A percentile compares a stretch with the other conserved stretches of the same genome.
Evolutionary conservation across 2,113 vertebrate species (phyloP).

Genomic region (Scytalopus superciliaris): DNA sequence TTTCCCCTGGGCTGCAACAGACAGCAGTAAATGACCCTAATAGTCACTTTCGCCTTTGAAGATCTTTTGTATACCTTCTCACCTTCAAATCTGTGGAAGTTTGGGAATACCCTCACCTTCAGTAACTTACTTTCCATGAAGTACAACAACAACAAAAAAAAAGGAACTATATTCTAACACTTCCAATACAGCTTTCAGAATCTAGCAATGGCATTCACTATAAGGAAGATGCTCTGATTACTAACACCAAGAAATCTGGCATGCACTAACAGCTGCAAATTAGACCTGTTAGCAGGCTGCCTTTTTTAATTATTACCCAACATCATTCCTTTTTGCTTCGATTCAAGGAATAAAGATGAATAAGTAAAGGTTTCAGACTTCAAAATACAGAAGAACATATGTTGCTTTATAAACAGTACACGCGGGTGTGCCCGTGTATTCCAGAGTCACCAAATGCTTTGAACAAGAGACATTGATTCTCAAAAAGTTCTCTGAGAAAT

Average conservation of each 20-base stretch:
- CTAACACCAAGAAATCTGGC: not conserved
- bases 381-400: fast-evolving
- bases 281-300: not conserved
- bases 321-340: not conserved
- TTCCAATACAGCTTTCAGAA: not conserved
- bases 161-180: not conserved
- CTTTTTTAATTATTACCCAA: not conserved
- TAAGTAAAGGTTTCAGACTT: not conserved
- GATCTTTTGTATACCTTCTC: not conserved
- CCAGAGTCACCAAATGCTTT: not conserved
- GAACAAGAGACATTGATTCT: not conserved
- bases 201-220: not conserved
- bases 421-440: not conserved
- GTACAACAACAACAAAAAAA: not conserved
- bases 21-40: not conserved
- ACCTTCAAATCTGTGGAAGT: not conserved
- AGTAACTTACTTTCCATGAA: not conserved
- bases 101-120: not conserved
- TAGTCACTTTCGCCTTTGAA: not conserved
- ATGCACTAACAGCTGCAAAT: not conserved
- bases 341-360: not conserved
- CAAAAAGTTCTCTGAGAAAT: not conserved
- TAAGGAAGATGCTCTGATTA: not conserved
- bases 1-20: not conserved
- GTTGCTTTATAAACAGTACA: not conserved